Evolutionary conservation across 1,140 invertebrate genomes (phyloP).

Genomic region (Saccostrea glomerata): DNA sequence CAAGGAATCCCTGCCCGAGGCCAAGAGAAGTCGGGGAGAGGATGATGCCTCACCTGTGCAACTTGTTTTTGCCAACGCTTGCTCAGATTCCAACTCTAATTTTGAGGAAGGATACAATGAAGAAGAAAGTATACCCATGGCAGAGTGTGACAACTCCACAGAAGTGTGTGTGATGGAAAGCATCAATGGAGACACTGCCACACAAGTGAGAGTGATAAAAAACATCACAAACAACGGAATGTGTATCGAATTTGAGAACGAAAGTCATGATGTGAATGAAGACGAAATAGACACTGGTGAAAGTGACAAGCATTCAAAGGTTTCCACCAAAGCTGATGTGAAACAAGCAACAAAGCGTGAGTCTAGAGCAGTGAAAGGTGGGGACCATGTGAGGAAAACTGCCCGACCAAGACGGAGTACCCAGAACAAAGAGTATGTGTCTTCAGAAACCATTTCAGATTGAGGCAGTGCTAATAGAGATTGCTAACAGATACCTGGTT

Average conservation of each 20-base stretch:
- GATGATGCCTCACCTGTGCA: neutral
- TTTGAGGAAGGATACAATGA: neutral
- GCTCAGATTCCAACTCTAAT: neutral
- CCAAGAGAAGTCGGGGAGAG: constrained; percentile 2
- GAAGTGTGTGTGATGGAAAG: neutral
- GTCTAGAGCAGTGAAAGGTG: neutral
- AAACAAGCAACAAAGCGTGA: neutral
- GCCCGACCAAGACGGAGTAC: neutral
- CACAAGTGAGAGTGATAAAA: neutral
- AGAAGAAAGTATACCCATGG: neutral
- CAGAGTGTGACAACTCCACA: neutral
- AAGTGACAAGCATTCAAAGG: neutral
- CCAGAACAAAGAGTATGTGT: constrained; percentile 8
- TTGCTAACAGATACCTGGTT: neutral
- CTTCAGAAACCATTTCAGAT: neutral
- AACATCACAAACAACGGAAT: neutral
- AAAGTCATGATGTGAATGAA: neutral
- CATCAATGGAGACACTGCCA: neutral
- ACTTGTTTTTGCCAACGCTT: neutral
- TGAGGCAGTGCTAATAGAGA: constrained; percentile 24
- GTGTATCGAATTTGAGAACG: constrained; percentile 11
- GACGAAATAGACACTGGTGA: neutral
- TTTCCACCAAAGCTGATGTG: neutral
- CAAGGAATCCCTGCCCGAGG: constrained; percentile 3
- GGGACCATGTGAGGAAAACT: neutral